Evolutionary conservation across 1,140 invertebrate genomes (phyloP), one percentile per base, ranked within the genome.

Genomic region (Stegodyphus mimosarum): DNA sequence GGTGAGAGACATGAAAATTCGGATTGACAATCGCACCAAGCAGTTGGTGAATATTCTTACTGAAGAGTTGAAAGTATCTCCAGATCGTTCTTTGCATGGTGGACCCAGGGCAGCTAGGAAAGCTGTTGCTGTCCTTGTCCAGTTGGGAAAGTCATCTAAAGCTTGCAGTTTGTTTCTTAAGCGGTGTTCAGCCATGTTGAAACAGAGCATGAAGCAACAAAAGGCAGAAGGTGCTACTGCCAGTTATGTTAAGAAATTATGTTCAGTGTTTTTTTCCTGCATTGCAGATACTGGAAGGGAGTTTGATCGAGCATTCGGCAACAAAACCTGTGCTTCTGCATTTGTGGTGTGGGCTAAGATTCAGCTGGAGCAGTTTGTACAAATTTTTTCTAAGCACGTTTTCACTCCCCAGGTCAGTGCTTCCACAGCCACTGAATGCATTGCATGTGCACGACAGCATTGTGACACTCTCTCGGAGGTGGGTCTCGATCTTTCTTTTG

Each of bases 41-140:
- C 93, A 93, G 51, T 90, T 98, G 67, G 95, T 95, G 7, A 94
- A 96, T 88, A 95, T 97, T 67, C 90, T 99, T 6, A 94, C 96
- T 51, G 95, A 95, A 87, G 98, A 99, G 90, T 90, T 99, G 53
- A 95, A 97, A 90, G 94, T 95, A 0, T 94, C 94, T 74, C 94
- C 95, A 18, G 95, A 96, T 88, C 95, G 96, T 90, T 97, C 96
- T 77, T 91, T 98, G 0, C 94, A 99, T 90, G 97, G 97, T n/a
- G 97, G 97, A 0, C 92, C 99, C 15, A 91, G 96, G 88, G 95
- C 96, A 15, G 95, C 96, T 5, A 91, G 96, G 71, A 93, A 95
- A 87, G 95, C 96, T 6, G 95, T 99, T 0, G 92, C 94, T 83
- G 93, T 99, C n/a, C 93, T 99, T 4, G 96, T 97, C 89, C 93